Base-by-base conservation (phyloP, 2,888 invertebrate genomes). In the Octonoba sinensis region DNA sequence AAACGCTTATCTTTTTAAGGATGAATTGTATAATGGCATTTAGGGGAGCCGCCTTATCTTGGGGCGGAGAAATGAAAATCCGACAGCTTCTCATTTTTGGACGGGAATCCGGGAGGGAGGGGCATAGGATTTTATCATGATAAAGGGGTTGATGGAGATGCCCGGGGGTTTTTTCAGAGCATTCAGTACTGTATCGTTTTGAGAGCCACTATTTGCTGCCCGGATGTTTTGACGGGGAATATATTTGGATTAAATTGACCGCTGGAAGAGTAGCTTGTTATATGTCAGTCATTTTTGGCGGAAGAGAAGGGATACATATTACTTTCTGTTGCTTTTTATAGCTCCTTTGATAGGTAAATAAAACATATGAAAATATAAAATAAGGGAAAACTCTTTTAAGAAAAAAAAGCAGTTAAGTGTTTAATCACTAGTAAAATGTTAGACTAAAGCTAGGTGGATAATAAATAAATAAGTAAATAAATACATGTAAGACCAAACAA, bases 1-100 rank as follows among this genome's bases (percentile, higher is more conserved):
- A 82, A 82, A 82, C 81, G 62, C 81, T 82, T 82, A 82, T 82
- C 81, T 82, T 82, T 74, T 82, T 74, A 75, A 74, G 74, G 81
- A 82, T 82, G 74, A 82, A 82, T 82, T 82, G 81, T 70, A 82
- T 82, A 82, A 82, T 82, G 74, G 81, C 62, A 69, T 81, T 81
- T 62, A 62, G 72, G 36, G 65, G 67, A 65, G 67, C 67, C 47
- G 67, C 65, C 72, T 67, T 72, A 72, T 67, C 66, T 66, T 51
- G 54, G 65, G 65, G 69, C 64, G 77, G 69, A 64, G 70, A 64
- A 64, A 64, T 70, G 64, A 47, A 67, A 59, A 46, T 56, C 62
- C 18, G 73, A 73, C 79, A 73, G 79, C 73, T 67, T 67, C 73
- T 79, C 79, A 79, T 73, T 79, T 79, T 73, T 79, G 62, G 64